Evolutionary conservation across 2,113 vertebrate genomes (phyloP), one percentile per base, ranked within the genome.

Genomic region (Ammodytes marinus): DNA sequence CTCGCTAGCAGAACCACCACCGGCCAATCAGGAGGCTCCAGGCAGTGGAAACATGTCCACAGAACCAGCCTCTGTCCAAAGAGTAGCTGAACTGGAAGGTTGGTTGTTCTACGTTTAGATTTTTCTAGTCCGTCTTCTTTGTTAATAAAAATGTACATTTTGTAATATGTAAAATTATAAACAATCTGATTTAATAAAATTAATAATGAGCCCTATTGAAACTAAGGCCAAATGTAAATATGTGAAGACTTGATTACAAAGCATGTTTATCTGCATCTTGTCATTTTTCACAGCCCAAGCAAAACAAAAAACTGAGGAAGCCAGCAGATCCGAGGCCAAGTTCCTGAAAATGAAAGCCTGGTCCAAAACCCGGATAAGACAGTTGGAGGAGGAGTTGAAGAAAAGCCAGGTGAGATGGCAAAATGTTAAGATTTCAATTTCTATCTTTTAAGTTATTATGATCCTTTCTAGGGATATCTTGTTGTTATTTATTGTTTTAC

Each of bases 281-380:
- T 83, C 8, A 0, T 69, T 4, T 37, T 54, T 61, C 67, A 15
- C 79, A 97, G 97, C 72, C 8, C 93, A 95, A 96, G 92, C 91
- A n/a, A 97, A 96, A 82, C 70, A 95, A 59, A 98, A 96, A 90
- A 87, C 90, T 0, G 96, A 97, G 49, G 97, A 98, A 54, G 97
- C 97, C 84, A 94, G 86, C 83, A 96, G 95, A 89, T 97, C 97
- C 7, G 97, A 98, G 79, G 95, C 96, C 15, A 97, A 96, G 83
- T 98, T 98, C 87, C 86, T 98, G 80, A 97, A 97, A 88, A 96
- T 96, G 89, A 98, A 98, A 88, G 97, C 97, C 4, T 98, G 96
- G 96, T 98, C 97, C 10, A 98, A 98, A 75, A 91, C 95, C 70
- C 95, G 94, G 43, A 96, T 97, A 87, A 94, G 95, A 77, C 96